These are phyloP conservation scores for Metopia argyrocephala DNA, from an alignment of 2,888 invertebrate genomes.

Conservation along the genomic window DNA sequence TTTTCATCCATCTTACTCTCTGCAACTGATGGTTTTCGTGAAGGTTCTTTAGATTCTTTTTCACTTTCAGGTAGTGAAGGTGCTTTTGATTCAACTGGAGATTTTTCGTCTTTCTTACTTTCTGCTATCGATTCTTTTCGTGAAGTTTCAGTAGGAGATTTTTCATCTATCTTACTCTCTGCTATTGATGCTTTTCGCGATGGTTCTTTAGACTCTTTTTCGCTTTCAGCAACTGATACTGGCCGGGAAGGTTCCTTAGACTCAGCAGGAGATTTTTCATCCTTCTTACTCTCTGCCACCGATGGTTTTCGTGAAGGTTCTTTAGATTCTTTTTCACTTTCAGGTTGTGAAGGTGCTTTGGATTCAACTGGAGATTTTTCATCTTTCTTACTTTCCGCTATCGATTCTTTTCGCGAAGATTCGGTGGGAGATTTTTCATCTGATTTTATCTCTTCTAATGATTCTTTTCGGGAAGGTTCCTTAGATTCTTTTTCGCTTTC, in stretches of 20 bases:
- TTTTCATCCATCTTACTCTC: too few species aligned
- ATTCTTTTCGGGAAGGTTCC: slow-evolving; percentile 47
- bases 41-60: too few species aligned
- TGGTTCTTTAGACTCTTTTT: slow-evolving; percentile 41
- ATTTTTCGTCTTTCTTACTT: too few species aligned
- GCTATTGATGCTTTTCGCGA: slow-evolving; percentile 33
- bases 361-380: slow-evolving; percentile 59
- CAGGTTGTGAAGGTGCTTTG: slow-evolving; percentile 39
- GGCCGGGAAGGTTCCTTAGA: slow-evolving; percentile 65
- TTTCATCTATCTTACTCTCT: slow-evolving; percentile 42
- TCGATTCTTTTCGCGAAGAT: slow-evolving; percentile 29
- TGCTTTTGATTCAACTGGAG: too few species aligned
- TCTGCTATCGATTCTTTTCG: too few species aligned
- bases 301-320: slow-evolving; percentile 54
- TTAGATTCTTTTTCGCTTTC: slow-evolving; percentile 56
- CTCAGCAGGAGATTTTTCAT: slow-evolving; percentile 54
- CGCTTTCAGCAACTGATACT: slow-evolving; percentile 46
- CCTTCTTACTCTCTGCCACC: slow-evolving; percentile 32
- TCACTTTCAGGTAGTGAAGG: too few species aligned
- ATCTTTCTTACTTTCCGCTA: slow-evolving; percentile 38
- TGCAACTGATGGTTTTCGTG: slow-evolving; percentile 48
- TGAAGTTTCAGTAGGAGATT: slow-evolving; percentile 45
- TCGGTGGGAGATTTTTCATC: neutral
- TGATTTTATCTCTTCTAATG: too few species aligned
- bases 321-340: slow-evolving; percentile 47